A percentile compares a stretch with the other conserved stretches of the same genome.
Evolutionary conservation across 2,888 invertebrate species (phyloP).

Genomic region (Acanthosepion pharaonis): DNA sequence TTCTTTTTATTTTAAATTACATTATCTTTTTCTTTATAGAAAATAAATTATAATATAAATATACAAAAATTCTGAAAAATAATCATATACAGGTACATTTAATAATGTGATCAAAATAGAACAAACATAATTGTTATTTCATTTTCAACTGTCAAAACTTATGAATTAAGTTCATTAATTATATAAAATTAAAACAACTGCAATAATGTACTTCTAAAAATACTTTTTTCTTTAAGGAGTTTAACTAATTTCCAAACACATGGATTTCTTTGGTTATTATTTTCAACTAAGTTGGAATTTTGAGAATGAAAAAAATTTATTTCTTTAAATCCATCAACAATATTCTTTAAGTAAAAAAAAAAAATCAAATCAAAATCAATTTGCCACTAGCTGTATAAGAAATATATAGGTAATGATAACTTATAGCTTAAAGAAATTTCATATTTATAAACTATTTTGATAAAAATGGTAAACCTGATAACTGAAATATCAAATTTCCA

Average conservation of each 20-base stretch:
- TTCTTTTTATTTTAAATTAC: not conserved
- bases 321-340: too few relatives aligned
- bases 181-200: not conserved
- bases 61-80: not conserved
- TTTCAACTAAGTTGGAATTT: not conserved
- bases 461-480: too few relatives aligned
- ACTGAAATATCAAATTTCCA: too few relatives aligned
- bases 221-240: not conserved
- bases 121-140: not conserved
- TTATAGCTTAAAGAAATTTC: too few relatives aligned
- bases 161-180: not conserved
- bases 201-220: not conserved
- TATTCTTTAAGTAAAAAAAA: too few relatives aligned
- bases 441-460: too few relatives aligned
- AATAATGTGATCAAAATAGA: conserved; percentile 33
- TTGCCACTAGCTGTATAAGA: too few relatives aligned
- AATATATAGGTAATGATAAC: too few relatives aligned
- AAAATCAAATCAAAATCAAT: too few relatives aligned
- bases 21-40: not conserved
- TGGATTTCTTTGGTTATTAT: not conserved
- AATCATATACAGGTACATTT: not conserved
- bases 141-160: not conserved
- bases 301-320: not conserved
- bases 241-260: not conserved
- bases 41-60: not conserved